phyloP scores from a whole-genome alignment of 2,797 vertebrate genomes.

The Peromyscus nudipes region DNA sequence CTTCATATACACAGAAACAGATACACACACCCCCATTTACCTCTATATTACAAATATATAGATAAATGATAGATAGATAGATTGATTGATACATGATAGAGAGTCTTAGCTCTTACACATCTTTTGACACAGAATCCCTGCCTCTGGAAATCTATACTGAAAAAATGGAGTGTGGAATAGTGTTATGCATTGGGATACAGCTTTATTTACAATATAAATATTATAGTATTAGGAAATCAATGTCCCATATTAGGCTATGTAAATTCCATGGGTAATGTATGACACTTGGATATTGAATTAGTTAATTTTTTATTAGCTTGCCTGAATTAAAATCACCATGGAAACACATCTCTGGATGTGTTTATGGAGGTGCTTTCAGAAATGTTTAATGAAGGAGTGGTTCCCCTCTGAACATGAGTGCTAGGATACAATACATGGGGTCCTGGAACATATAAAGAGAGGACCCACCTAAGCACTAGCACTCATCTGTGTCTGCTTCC shows the following conservation, averaged over 20 bases:
- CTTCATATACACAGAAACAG: not conserved
- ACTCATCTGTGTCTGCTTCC: not conserved
- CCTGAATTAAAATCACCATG: not conserved
- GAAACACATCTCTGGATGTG: not conserved
- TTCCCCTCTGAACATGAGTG: not conserved
- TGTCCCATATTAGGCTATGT: not conserved
- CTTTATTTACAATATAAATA: constrained; percentile 45
- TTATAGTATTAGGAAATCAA: constrained; percentile 33
- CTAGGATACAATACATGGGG: not conserved
- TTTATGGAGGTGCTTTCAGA: not conserved
- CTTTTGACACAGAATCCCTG: not conserved
- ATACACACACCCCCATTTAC: not conserved
- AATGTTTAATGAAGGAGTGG: not conserved
- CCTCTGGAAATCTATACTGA: constrained; percentile 47
- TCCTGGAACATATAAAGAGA: not conserved
- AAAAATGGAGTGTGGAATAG: constrained; percentile 16
- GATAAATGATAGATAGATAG: not conserved
- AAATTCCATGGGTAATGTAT: not conserved
- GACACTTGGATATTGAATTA: not conserved
- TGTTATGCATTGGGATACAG: constrained; percentile 1
- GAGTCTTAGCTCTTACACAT: constrained; percentile 2
- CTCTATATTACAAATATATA: not conserved
- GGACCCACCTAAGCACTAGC: too few species aligned
- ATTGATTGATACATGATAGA: not conserved
- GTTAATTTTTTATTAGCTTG: not conserved